Evolutionary conservation across 2,797 vertebrate genomes (phyloP).

Genomic region (Periparus ater): DNA sequence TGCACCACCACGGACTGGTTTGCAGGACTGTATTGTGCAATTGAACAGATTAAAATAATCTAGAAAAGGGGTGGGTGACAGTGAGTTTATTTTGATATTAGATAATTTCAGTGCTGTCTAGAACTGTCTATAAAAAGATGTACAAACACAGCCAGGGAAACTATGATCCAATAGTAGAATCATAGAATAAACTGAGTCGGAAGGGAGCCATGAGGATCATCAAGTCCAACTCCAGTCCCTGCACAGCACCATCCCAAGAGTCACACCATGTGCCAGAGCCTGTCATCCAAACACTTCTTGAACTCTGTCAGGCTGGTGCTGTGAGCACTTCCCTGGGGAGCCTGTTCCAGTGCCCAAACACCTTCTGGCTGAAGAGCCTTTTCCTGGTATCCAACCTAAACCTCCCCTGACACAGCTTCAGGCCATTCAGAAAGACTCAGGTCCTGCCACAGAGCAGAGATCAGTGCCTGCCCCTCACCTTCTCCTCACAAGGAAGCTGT

Average conservation of each 20-base stretch:
- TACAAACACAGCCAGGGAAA: neutral
- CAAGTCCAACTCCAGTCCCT: neutral
- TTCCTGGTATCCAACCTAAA: neutral
- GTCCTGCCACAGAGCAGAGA: neutral
- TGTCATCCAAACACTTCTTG: fast-evolving
- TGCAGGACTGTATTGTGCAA: neutral
- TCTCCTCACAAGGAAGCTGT: fast-evolving
- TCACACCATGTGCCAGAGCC: neutral
- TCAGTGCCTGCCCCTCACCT: neutral
- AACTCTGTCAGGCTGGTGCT: fast-evolving
- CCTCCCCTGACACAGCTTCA: fast-evolving
- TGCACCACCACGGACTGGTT: neutral
- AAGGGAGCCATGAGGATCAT: neutral
- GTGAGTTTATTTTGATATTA: neutral
- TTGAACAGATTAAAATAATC: neutral
- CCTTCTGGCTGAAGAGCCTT: neutral
- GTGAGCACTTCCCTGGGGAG: neutral
- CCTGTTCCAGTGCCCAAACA: fast-evolving
- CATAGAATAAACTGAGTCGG: fast-evolving
- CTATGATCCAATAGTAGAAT: neutral
- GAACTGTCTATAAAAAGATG: neutral
- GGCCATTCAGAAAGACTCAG: fast-evolving
- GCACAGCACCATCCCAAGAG: neutral
- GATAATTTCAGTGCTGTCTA: neutral
- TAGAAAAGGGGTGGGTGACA: neutral